Evolutionary conservation across 2,888 invertebrate species (phyloP).

Genomic region (Athalia rosae): DNA sequence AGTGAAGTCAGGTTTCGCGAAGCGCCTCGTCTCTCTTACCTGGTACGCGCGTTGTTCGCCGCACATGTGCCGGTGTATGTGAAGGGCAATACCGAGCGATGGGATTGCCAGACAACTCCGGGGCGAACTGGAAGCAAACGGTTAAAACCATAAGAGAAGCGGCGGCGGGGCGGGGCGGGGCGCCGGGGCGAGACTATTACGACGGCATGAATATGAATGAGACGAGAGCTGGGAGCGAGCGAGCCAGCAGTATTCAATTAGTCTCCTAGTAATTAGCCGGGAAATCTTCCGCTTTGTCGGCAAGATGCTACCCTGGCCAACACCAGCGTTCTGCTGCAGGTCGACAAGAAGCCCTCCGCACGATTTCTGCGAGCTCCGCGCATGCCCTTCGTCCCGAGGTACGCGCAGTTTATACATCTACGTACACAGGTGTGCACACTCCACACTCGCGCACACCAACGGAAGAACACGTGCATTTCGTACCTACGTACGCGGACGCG

Average conservation of each 20-base stretch:
- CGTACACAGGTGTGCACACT: not conserved
- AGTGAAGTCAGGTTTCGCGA: not conserved
- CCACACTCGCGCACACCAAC: too few species aligned
- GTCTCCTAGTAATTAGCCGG: constrained; percentile 73
- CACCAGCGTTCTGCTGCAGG: constrained; percentile 58
- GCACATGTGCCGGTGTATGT: constrained; percentile 3
- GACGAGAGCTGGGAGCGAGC: constrained; percentile 56
- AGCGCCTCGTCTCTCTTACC: not conserved
- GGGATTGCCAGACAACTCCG: constrained; percentile 1
- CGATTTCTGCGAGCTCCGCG: constrained; percentile 36
- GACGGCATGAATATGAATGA: constrained; percentile 73
- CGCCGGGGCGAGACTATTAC: constrained; percentile 65
- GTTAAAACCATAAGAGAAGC: not conserved
- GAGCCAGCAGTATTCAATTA: constrained; percentile 72
- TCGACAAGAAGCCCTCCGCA: constrained; percentile 53
- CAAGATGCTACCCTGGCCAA: constrained; percentile 65
- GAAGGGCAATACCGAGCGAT: constrained; percentile 20
- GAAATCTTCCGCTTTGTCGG: constrained; percentile 72
- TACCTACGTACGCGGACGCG: too few species aligned
- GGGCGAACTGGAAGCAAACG: not conserved
- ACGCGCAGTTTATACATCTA: constrained; percentile 17
- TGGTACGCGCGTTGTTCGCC: not conserved
- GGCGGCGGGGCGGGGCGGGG: constrained; percentile 54
- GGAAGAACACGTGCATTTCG: too few species aligned
- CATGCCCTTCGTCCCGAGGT: not conserved